Conservation (phyloP, 2,888 invertebrate species). For the Andrena haemorrhoa region DNA sequence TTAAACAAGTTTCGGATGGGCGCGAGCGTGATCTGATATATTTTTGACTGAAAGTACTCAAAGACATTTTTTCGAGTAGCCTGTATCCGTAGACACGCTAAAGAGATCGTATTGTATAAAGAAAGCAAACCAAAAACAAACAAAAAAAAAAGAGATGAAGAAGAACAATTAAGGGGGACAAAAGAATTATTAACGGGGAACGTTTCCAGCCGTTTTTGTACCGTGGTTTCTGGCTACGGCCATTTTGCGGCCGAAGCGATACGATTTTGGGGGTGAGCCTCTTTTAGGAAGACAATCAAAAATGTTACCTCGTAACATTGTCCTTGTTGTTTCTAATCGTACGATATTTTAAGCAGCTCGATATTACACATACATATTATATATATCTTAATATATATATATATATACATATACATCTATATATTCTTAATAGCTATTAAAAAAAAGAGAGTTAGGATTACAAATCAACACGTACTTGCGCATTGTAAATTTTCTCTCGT, state of each 20-base stretch:
- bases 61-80: slow-evolving; percentile 70
- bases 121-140: slow-evolving; percentile 25
- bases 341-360: slow-evolving; percentile 73
- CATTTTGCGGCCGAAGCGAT: slow-evolving; percentile 38
- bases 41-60: slow-evolving; percentile 78
- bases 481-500: slow-evolving; percentile 65
- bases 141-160: slow-evolving; percentile 6
- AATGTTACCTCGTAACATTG: slow-evolving; percentile 84
- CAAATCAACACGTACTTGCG: slow-evolving; percentile 49
- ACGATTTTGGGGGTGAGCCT: slow-evolving; percentile 70
- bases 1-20: slow-evolving; percentile 45
- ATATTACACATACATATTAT: slow-evolving; percentile 67
- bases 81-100: slow-evolving; percentile 42
- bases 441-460: slow-evolving; percentile 61
- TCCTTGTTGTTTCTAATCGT: slow-evolving; percentile 83
- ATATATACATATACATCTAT: slow-evolving; percentile 38
- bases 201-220: slow-evolving; percentile 56
- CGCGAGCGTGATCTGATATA: slow-evolving; percentile 68
- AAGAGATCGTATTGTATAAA: slow-evolving; percentile 40
- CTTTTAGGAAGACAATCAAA: slow-evolving; percentile 85
- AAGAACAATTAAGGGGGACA: neutral
- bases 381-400: slow-evolving; percentile 39
- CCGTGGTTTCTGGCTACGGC: slow-evolving; percentile 38
- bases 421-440: slow-evolving; percentile 64
- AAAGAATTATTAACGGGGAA: slow-evolving; percentile 26